phyloP scores from a whole-genome alignment of 2,888 invertebrate species.

The Physocephala rufipes region DNA sequence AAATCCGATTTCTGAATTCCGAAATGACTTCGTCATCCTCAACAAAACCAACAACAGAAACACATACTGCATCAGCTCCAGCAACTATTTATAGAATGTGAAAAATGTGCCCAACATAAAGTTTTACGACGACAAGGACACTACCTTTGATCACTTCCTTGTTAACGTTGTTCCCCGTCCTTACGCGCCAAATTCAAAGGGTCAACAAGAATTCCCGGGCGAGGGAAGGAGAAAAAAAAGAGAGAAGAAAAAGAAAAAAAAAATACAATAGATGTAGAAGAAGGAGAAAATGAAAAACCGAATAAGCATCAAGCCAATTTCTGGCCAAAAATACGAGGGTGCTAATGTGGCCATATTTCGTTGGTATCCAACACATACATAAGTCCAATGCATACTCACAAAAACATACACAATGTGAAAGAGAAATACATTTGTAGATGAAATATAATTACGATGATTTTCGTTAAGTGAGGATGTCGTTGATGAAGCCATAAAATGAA shows the following conservation, averaged over 20 bases:
- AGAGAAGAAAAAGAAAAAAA: neutral
- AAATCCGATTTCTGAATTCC: constrained; percentile 46
- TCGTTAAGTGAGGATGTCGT: neutral
- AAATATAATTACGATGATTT: constrained; percentile 55
- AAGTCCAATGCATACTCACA: too few species aligned
- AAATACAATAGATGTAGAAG: neutral
- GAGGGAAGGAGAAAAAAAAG: neutral
- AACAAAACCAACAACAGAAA: neutral
- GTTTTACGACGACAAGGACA: neutral
- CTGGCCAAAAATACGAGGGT: constrained; percentile 52
- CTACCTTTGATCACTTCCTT: neutral
- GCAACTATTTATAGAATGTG: neutral
- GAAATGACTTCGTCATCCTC: constrained; percentile 37
- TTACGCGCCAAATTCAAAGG: neutral
- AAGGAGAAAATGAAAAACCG: neutral
- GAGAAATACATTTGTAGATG: constrained; percentile 27
- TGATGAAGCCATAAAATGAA: neutral
- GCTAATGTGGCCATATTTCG: constrained; percentile 62
- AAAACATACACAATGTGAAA: neutral
- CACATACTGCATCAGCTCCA: neutral
- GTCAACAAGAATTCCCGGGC: too few species aligned
- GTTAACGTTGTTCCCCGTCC: constrained; percentile 3
- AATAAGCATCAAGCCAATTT: constrained; percentile 25
- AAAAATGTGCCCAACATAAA: constrained; percentile 7
- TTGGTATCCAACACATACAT: constrained; percentile 48